A percentile compares a stretch with the other conserved stretches of the same genome.
These are phyloP conservation scores for Petrocephalus zakoni DNA, from an alignment of 2,113 vertebrate species.

Conservation along the genomic window DNA sequence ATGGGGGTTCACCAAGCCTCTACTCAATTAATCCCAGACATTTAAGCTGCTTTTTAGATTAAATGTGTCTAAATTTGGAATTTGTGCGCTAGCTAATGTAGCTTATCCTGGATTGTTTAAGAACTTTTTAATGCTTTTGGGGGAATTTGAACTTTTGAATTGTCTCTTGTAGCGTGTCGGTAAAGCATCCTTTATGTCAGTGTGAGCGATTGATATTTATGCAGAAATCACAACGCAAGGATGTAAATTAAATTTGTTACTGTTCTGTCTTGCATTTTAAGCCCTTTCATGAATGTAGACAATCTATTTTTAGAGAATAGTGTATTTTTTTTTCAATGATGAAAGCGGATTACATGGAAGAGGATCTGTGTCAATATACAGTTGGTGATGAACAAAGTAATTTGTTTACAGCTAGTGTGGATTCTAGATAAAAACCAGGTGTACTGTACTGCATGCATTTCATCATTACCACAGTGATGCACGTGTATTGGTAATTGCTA, in stretches of 20 bases:
- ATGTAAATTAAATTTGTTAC: not conserved
- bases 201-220: not conserved
- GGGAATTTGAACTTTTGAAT: not conserved
- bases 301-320: not conserved
- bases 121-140: not conserved
- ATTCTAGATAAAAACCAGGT: not conserved
- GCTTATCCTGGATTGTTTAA: not conserved
- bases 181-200: not conserved
- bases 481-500: not conserved
- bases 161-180: not conserved
- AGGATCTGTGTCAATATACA: constrained; percentile 1
- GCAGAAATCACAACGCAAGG: not conserved
- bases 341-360: not conserved
- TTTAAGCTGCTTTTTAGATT: constrained; percentile 22
- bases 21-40: not conserved
- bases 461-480: not conserved
- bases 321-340: not conserved
- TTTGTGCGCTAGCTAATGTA: not conserved
- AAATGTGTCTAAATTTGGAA: constrained; percentile 15
- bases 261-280: not conserved
- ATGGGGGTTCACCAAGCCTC: not conserved
- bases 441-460: not conserved
- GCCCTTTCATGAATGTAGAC: not conserved
- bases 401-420: not conserved
- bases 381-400: not conserved